Percentiles rank a stretch among this genome's conserved stretches.
Evolutionary conservation across 37 sponge, comb jelly and placozoan species (phyloP).

Genomic region (Spongia lamella): DNA sequence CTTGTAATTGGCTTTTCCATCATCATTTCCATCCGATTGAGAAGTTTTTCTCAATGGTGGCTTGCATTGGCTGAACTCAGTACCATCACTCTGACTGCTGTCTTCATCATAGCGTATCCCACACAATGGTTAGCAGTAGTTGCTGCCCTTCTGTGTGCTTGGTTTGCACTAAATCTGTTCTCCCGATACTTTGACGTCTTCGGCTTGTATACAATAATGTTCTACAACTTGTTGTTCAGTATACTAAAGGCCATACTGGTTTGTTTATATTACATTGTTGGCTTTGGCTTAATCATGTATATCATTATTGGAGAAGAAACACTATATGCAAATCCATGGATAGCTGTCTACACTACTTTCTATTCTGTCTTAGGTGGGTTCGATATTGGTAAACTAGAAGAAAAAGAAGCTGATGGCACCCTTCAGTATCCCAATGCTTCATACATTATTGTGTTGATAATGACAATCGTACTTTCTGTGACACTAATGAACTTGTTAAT

Average conservation of each 20-base stretch:
- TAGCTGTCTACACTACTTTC: slow-evolving; percentile 68
- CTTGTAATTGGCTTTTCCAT: too few relatives aligned
- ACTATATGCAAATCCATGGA: slow-evolving; percentile 31
- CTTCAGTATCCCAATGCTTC: slow-evolving; percentile 37
- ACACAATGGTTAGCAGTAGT: slow-evolving; percentile 83
- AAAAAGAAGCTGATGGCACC: slow-evolving; percentile 15
- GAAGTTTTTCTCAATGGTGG: too few relatives aligned
- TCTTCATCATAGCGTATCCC: too few relatives aligned
- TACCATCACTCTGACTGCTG: too few relatives aligned
- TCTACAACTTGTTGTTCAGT: slow-evolving; percentile 66
- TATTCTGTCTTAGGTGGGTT: slow-evolving; percentile 72
- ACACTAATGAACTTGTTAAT: slow-evolving; percentile 83
- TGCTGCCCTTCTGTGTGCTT: slow-evolving; percentile 68
- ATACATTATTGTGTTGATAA: slow-evolving; percentile 58
- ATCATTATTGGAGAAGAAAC: slow-evolving; percentile 53
- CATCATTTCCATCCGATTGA: too few relatives aligned
- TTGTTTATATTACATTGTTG: slow-evolving; percentile 55
- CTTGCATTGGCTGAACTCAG: too few relatives aligned
- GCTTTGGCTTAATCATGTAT: slow-evolving; percentile 74
- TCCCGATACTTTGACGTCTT: slow-evolving; percentile 70
- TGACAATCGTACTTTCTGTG: slow-evolving; percentile 70
- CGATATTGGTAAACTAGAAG: slow-evolving; percentile 36
- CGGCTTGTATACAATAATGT: slow-evolving; percentile 88
- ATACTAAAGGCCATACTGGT: slow-evolving; percentile 64
- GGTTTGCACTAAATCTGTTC: slow-evolving; percentile 71